phyloP scores from a whole-genome alignment of 2,888 invertebrate species.

The Lasioglossum marginatum region DNA sequence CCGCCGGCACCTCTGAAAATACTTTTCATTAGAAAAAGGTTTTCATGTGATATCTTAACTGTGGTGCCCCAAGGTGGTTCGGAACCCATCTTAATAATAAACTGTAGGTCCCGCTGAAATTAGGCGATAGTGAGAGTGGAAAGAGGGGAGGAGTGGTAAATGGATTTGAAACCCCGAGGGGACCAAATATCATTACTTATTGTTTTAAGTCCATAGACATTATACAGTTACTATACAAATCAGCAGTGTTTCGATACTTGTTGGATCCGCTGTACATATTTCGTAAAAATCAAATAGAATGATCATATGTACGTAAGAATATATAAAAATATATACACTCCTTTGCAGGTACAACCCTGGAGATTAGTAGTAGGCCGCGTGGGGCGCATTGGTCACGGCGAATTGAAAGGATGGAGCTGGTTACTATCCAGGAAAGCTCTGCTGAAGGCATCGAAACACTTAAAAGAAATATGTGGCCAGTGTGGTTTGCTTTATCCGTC shows the following conservation, averaged over 20 bases:
- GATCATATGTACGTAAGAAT: neutral
- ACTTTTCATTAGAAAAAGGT: no score
- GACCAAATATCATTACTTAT: no score
- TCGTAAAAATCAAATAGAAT: neutral
- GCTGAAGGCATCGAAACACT: slow-evolving; percentile 92
- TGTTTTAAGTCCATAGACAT: no score
- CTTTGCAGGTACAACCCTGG: slow-evolving; percentile 91
- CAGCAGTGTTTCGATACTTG: neutral
- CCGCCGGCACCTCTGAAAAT: no score
- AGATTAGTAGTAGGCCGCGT: slow-evolving; percentile 97
- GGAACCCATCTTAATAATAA: no score
- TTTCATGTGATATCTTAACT: no score
- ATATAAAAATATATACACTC: neutral
- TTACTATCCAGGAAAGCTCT: slow-evolving; percentile 96
- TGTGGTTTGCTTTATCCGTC: slow-evolving; percentile 93
- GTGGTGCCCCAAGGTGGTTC: no score
- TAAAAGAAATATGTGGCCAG: slow-evolving; percentile 96
- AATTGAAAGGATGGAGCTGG: slow-evolving; percentile 98
- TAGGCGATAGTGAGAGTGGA: no score
- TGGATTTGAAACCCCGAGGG: no score
- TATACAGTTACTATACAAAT: neutral
- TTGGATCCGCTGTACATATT: neutral
- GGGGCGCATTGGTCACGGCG: slow-evolving; percentile 98
- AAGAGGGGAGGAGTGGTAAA: no score
- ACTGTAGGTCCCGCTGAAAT: no score